phyloP scores from a whole-genome alignment of 2,113 vertebrate species.

The Accipiter virgatus region DNA sequence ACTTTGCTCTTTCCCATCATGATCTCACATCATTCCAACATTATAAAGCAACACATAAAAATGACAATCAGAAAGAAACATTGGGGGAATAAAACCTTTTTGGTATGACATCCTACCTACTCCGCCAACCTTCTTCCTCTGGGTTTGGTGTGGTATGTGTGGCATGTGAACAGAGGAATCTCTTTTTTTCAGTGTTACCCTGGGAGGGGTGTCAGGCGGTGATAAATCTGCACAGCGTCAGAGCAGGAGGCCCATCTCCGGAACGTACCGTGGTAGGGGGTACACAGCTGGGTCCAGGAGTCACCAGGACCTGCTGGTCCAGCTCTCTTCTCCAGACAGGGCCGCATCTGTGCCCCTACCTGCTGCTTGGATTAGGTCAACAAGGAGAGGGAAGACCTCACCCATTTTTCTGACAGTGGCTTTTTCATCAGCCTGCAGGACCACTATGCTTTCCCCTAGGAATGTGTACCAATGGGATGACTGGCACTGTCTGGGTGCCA shows the following conservation, averaged over 20 bases:
- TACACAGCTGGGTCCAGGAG: background rate
- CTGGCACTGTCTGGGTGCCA: fast-evolving
- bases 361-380: background rate
- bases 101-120: background rate
- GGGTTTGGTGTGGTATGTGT: conserved; percentile 25
- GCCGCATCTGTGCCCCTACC: background rate
- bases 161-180: conserved; percentile 4
- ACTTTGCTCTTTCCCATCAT: background rate
- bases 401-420: background rate
- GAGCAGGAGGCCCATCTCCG: background rate
- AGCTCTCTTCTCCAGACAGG: background rate
- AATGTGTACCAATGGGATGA: background rate
- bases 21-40: conserved; percentile 17
- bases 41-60: conserved; percentile 41
- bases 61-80: conserved; percentile 19
- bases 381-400: background rate
- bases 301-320: background rate
- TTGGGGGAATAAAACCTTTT: background rate
- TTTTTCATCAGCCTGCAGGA: background rate
- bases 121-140: background rate
- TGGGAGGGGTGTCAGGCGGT: background rate
- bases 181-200: background rate
- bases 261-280: background rate
- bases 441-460: background rate
- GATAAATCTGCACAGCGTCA: background rate